Conservation (phyloP, 2,113 vertebrate species). For the Chascanopsetta lugubris region DNA sequence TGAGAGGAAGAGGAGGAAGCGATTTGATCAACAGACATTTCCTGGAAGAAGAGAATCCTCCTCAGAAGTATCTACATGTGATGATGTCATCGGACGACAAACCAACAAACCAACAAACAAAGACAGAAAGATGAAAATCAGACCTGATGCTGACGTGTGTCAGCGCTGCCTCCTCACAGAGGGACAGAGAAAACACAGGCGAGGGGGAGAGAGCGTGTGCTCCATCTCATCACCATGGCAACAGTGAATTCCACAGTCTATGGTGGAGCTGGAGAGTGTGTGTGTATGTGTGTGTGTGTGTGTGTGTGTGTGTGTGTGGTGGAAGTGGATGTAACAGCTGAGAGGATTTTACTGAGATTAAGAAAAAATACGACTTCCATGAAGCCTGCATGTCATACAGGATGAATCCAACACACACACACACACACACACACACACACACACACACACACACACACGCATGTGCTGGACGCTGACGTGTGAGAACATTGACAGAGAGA, state of each 20-base stretch:
- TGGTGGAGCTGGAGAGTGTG: constrained; percentile 59
- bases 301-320: constrained; percentile 35
- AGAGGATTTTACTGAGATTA: constrained; percentile 64
- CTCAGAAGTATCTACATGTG: constrained; percentile 4
- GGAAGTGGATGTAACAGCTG: constrained; percentile 61
- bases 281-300: constrained; percentile 9
- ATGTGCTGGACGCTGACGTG: no score
- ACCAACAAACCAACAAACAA: constrained; percentile 18
- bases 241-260: constrained; percentile 82
- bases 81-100: not conserved
- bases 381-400: constrained; percentile 11
- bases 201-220: constrained; percentile 73
- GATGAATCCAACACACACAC: not conserved
- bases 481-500: not conserved
- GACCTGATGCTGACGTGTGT: constrained; percentile 38
- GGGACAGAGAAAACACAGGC: constrained; percentile 62
- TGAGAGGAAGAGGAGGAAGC: constrained; percentile 8
- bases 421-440: constrained; percentile 8
- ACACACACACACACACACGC: no score
- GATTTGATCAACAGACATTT: constrained; percentile 48
- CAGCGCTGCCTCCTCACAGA: constrained; percentile 37
- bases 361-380: constrained; percentile 26
- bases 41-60: constrained; percentile 18
- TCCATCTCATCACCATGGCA: constrained; percentile 79
- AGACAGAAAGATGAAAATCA: constrained; percentile 3